Base-by-base conservation (phyloP, 2,888 invertebrate species). In the Tinea semifulvella region DNA sequence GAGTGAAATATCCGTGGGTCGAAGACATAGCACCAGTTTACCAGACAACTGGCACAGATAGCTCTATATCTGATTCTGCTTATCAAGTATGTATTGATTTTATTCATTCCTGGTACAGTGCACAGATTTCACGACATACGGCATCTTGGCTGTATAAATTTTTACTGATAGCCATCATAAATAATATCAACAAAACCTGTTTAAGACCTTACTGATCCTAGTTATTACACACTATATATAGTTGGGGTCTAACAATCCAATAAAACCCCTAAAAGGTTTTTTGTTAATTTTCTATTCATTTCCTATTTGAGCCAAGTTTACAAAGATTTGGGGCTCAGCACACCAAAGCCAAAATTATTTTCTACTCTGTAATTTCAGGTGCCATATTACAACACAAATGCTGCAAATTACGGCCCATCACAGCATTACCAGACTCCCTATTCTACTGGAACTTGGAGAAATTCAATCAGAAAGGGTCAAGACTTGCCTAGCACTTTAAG, bases 371-470 rank as follows among this genome's bases (percentile, higher is more conserved):
- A 28, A 19, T 67, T 70, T 54, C 25, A 80, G 80, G 61, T 76
- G 46, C 77, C 80, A 26, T 74, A 75, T 40, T 73, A 69, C 50
- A 72, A 66, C 48, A 74, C 58, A 4, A 66, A 75, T 14, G 75
- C 65, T 55, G 73, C 75, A 0, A n/a, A n/a, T n/a, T n/a, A n/a
- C n/a, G n/a, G n/a, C 3, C 71, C 76, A 7, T 82, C 82, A 1
- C 80, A 81, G 8, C 70, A 79, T 0, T 82, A 82, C 52, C 82
- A 82, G 53, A 63, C 72, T 2, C 82, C 81, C n/a, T 81, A 80
- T 53, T 47, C 59, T 27, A 63, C 61, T 39, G 74, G 71, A 3
- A 72, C 72, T 43, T 80, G 75, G 74, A 58, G 51, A 2, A 68
- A 56, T 53, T 73, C 43, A 4, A 19, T 70, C 42, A 70, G 67